These are phyloP conservation scores for Norana najaformis DNA, from an alignment of 2,888 invertebrate species.

Conservation along the genomic window DNA sequence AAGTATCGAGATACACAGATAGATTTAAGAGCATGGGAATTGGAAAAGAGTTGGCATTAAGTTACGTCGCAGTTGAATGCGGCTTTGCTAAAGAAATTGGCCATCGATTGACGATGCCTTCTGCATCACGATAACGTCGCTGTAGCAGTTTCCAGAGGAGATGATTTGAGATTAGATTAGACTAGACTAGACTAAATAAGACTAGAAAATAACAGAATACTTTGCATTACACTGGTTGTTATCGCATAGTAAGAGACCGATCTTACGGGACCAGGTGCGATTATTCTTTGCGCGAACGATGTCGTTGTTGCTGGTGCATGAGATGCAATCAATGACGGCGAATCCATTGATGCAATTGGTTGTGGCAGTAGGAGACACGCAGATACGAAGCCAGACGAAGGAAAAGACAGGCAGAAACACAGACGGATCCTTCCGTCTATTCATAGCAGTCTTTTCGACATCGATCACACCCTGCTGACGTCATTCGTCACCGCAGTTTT, in stretches of 20 bases:
- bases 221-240: background rate
- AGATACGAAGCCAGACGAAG: background rate
- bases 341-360: conserved; percentile 13
- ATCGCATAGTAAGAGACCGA: background rate
- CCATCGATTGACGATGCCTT: background rate
- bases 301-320: conserved; percentile 5
- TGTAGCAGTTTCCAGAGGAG: background rate
- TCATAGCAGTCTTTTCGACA: background rate
- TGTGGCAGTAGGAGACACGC: background rate
- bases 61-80: background rate
- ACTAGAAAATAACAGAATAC: background rate
- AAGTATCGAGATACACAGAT: background rate
- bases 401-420: background rate
- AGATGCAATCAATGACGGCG: conserved; percentile 13
- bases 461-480: conserved; percentile 8
- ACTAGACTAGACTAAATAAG: background rate
- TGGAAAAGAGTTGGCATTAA: background rate
- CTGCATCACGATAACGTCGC: background rate
- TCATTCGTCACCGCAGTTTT: conserved; percentile 6
- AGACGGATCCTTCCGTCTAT: background rate
- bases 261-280: background rate
- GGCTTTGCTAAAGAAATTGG: background rate
- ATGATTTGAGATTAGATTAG: background rate
- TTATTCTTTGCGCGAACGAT: background rate
- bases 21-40: background rate